Evolutionary conservation across 2,113 vertebrate genomes (phyloP).

Genomic region (Centropus bengalensis): DNA sequence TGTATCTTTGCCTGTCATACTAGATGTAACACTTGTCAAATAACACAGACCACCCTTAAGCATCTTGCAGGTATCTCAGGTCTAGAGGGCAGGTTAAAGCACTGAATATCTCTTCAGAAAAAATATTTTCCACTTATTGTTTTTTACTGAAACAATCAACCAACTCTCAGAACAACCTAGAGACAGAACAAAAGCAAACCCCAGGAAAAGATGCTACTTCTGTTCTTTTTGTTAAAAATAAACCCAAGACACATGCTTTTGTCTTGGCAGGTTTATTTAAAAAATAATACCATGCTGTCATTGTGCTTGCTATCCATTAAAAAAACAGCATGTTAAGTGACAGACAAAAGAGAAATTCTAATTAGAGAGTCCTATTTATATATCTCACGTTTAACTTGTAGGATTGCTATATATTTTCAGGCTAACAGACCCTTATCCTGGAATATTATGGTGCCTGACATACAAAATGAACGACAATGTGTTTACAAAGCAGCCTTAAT

Average conservation of each 20-base stretch:
- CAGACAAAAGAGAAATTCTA: constrained; percentile 65
- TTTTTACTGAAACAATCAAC: constrained; percentile 88
- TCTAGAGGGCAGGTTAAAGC: constrained; percentile 82
- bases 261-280: constrained; percentile 59
- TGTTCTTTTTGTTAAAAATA: constrained; percentile 59
- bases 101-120: constrained; percentile 79
- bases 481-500: constrained; percentile 52
- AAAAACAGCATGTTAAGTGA: constrained; percentile 27
- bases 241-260: constrained; percentile 28
- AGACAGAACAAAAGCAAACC: constrained; percentile 81
- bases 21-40: constrained; percentile 85
- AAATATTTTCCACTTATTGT: constrained; percentile 82
- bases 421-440: constrained; percentile 5
- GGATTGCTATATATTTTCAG: constrained; percentile 20
- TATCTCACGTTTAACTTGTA: constrained; percentile 15
- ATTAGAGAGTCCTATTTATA: constrained; percentile 58
- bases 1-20: constrained; percentile 83
- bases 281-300: constrained; percentile 1
- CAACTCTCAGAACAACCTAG: constrained; percentile 61
- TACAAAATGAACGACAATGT: neutral
- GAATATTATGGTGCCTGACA: constrained; percentile 10
- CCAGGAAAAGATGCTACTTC: neutral
- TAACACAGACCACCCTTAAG: constrained; percentile 84
- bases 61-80: constrained; percentile 79
- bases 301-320: neutral